A percentile compares a stretch with the other conserved stretches of the same genome.
These are phyloP conservation scores for Drosophila pruinosa DNA, from an alignment of 1,140 invertebrate species.

Conservation along the genomic window DNA sequence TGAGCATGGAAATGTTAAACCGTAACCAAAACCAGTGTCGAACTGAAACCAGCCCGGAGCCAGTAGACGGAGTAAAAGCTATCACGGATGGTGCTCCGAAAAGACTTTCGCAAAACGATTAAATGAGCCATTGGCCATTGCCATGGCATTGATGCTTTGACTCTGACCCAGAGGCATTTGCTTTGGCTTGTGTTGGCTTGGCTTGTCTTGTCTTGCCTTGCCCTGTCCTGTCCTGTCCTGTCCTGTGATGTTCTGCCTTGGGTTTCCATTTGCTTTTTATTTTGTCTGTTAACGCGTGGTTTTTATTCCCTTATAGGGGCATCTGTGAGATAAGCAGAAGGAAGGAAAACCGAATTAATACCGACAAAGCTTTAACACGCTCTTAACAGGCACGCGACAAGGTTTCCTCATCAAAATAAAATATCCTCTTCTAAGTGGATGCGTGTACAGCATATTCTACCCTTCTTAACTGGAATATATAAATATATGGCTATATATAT, in stretches of 20 bases:
- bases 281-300: conserved; percentile 26
- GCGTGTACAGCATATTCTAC: conserved; percentile 9
- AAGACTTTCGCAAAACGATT: conserved; percentile 67
- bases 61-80: background rate
- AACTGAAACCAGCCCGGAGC: background rate
- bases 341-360: conserved; percentile 30
- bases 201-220: too few relatives aligned
- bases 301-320: too few relatives aligned
- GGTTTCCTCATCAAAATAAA: background rate
- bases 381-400: conserved; percentile 11
- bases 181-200: too few relatives aligned
- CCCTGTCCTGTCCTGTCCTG: too few relatives aligned
- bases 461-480: background rate
- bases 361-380: conserved; percentile 34
- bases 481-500: background rate
- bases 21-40: conserved; percentile 11
- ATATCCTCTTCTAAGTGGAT: background rate
- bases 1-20: conserved; percentile 59
- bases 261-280: conserved; percentile 16
- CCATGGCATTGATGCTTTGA: conserved; percentile 37
- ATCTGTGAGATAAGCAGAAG: background rate
- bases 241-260: background rate
- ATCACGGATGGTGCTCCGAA: conserved; percentile 1
- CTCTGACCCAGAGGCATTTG: conserved; percentile 5
- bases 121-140: conserved; percentile 70